Base-by-base conservation (phyloP, 2,113 vertebrate species). In the Melanerpes formicivorus region DNA sequence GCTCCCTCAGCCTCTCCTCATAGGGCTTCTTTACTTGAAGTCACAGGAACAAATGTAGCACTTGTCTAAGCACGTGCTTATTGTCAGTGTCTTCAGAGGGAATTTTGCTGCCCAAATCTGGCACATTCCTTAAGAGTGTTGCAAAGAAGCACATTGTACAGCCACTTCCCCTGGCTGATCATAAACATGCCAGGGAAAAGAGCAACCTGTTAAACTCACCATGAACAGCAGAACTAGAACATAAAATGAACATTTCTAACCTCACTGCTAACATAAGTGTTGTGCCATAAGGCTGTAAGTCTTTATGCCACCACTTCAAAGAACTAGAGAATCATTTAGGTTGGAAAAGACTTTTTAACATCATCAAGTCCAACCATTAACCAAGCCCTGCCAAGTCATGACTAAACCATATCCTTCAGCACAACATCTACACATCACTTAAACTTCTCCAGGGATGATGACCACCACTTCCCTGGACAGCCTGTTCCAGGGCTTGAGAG, bases 181-280 rank as follows among this genome's bases (percentile, higher is more conserved):
- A 42, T 25, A 46, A 54, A 22, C 1, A 5, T 21, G n/a, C 12
- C 48, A 12, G 55, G 63, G 27, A 3, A 34, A 71, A 59, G 23
- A 14, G 21, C 1, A n/a, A 25, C 2, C 21, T 14, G 0, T 18
- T 80, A 42, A 52, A 42, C 3, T 30, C 56, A 2, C 19, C 40
- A 6, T 10, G 32, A 67, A 26, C 17, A 54, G 56, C 52, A 37
- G 74, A 19, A 23, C 23, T 17, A 3, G 16, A 9, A 6, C 0
- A 0, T 0, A 3, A 27, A 7, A 29, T 40, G 37, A 34, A 2
- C 50, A 1, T n/a, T 7, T 9, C 7, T 62, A 5, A 4, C 3
- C 14, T 1, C 2, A 1, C 8, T 1, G 37, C 79, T 1, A 1
- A 0, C 5, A 0, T 5, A 0, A 21, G 3, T 1, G 5, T 37